Evolutionary conservation across 2,888 invertebrate species (phyloP).

Genomic region (Cenopis cana): DNA sequence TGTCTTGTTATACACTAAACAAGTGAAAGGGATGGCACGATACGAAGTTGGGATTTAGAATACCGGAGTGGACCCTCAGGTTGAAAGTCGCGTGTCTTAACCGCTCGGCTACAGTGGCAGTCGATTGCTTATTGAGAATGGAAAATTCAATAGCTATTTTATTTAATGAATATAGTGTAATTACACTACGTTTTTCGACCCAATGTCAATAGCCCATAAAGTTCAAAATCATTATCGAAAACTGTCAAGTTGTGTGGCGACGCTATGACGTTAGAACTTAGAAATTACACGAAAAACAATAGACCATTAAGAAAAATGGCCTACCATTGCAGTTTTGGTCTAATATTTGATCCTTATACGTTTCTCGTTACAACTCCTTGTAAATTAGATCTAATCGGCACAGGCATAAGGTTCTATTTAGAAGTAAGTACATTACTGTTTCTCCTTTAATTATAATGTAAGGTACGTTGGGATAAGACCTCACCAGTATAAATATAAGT

Average conservation of each 20-base stretch:
- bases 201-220: background rate
- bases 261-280: slow-evolving; percentile 18
- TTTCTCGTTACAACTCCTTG: too few relatives aligned
- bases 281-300: slow-evolving; percentile 25
- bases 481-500: too few relatives aligned
- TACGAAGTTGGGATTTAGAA: too few relatives aligned
- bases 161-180: background rate
- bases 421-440: too few relatives aligned
- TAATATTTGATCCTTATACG: slow-evolving; percentile 1
- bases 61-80: too few relatives aligned
- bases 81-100: too few relatives aligned
- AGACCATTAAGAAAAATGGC: slow-evolving; percentile 17
- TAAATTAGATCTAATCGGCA: too few relatives aligned
- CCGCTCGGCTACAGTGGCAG: background rate
- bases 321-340: background rate
- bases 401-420: too few relatives aligned
- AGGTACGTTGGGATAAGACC: too few relatives aligned
- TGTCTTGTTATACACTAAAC: too few relatives aligned
- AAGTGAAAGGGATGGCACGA: too few relatives aligned
- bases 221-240: background rate
- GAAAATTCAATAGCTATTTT: background rate
- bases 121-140: background rate
- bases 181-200: background rate
- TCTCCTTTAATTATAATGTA: too few relatives aligned
- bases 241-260: slow-evolving; percentile 7